These are phyloP conservation scores for Daphoenositta chrysoptera DNA, from an alignment of 2,113 vertebrate genomes.

Conservation along the genomic window DNA sequence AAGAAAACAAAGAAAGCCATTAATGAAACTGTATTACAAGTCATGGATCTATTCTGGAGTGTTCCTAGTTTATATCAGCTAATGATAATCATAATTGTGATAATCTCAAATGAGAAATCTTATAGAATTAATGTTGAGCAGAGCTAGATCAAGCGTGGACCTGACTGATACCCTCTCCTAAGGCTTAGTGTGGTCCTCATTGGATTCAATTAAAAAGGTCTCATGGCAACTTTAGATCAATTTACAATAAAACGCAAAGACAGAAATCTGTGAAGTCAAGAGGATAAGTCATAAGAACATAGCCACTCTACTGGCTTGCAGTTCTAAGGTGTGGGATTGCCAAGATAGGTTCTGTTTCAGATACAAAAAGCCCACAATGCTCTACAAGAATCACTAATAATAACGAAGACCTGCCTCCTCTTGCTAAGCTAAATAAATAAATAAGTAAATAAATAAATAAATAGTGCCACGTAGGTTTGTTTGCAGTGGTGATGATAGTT, in stretches of 20 bases:
- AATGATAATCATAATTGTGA: not conserved
- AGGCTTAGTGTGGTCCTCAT: not conserved
- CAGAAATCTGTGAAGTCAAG: not conserved
- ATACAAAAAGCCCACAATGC: not conserved
- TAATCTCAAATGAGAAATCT: not conserved
- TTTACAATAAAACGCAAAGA: not conserved
- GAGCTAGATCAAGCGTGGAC: not conserved
- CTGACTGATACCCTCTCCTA: not conserved
- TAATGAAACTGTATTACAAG: not conserved
- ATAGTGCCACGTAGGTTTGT: not conserved
- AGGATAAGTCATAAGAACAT: not conserved
- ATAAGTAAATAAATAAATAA: not conserved
- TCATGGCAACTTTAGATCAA: not conserved
- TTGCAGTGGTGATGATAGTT: not conserved
- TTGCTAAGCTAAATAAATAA: not conserved
- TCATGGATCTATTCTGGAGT: not conserved
- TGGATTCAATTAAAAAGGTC: not conserved
- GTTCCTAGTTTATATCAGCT: not conserved
- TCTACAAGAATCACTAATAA: not conserved
- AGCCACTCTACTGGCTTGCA: not conserved
- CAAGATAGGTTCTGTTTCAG: not conserved
- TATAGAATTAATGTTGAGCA: not conserved
- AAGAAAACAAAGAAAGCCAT: not conserved
- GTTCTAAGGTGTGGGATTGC: not conserved
- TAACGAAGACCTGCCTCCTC: rapidly evolving